A percentile compares a stretch with the other conserved stretches of the same genome.
Conservation (phyloP, 2,113 vertebrate species). For the Esox niger region DNA sequence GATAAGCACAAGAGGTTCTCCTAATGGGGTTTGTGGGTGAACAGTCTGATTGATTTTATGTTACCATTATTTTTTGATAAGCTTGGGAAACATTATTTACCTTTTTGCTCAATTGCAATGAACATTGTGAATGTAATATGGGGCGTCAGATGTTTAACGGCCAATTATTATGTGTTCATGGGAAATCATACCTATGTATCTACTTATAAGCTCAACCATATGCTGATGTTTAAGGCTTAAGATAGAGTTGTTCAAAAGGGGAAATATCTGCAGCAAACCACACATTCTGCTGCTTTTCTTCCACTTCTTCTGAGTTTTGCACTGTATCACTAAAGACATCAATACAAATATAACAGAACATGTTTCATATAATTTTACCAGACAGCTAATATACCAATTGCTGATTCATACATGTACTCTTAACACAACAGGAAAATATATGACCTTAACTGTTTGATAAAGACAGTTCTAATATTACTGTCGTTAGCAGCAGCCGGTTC, state of each 20-base stretch:
- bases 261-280: slow-evolving; percentile 12
- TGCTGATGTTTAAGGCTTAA: slow-evolving; percentile 61
- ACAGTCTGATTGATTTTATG: slow-evolving; percentile 2
- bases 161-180: too few relatives aligned
- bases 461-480: slow-evolving; percentile 18
- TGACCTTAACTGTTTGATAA: slow-evolving; percentile 33
- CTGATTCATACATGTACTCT: slow-evolving; percentile 23
- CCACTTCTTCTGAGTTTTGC: slow-evolving; percentile 1
- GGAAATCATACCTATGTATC: not conserved
- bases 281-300: too few relatives aligned
- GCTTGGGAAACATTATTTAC: not conserved
- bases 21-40: not conserved
- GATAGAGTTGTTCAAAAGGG: slow-evolving; percentile 34
- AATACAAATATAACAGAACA: slow-evolving; percentile 58
- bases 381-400: slow-evolving; percentile 50
- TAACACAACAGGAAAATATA: slow-evolving; percentile 30
- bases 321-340: slow-evolving; percentile 52
- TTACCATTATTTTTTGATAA: slow-evolving; percentile 3
- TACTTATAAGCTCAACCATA: slow-evolving; percentile 16
- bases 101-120: slow-evolving; percentile 17
- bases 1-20: not conserved
- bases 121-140: slow-evolving; percentile 9
- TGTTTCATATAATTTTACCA: slow-evolving; percentile 50
- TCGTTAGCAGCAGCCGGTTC: slow-evolving; percentile 17
- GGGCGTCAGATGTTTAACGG: too few relatives aligned